phyloP scores from a whole-genome alignment of 2,113 vertebrate species.

The Falcunculus frontatus region DNA sequence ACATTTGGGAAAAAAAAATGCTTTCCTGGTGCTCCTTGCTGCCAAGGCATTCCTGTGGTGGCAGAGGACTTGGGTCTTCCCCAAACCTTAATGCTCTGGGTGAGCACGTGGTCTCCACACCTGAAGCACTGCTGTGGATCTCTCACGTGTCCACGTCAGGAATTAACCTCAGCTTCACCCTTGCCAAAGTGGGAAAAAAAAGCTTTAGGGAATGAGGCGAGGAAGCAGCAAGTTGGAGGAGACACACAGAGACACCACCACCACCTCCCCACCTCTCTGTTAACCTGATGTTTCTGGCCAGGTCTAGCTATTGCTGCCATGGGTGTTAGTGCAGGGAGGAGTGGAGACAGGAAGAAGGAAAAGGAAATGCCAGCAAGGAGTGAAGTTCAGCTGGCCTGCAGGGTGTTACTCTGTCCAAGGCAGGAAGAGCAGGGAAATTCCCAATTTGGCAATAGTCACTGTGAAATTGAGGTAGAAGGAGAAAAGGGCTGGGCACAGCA shows the following conservation, averaged over 20 bases:
- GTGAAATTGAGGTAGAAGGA: neutral
- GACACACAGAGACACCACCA: neutral
- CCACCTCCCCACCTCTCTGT: neutral
- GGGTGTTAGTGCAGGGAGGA: neutral
- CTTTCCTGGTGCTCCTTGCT: neutral
- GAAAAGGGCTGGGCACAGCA: neutral
- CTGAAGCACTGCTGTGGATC: neutral
- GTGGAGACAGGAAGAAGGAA: neutral
- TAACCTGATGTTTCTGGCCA: neutral
- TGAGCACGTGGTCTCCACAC: accelerated
- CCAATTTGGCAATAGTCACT: accelerated
- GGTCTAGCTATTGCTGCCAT: accelerated
- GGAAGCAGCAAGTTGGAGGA: neutral
- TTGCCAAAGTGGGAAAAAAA: neutral
- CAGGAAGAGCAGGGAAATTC: neutral
- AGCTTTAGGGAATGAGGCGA: neutral
- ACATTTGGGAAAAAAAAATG: neutral
- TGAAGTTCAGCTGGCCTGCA: neutral
- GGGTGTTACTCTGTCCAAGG: neutral
- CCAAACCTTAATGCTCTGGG: neutral
- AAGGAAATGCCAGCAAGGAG: neutral
- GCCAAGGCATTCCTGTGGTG: neutral
- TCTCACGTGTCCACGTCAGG: neutral
- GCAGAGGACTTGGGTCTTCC: neutral
- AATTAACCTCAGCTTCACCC: neutral